Percentiles rank a stretch among this genome's conserved stretches.
These are phyloP conservation scores for Nycticorax nycticorax DNA, from an alignment of 2,113 vertebrate species.

Conservation along the genomic window DNA sequence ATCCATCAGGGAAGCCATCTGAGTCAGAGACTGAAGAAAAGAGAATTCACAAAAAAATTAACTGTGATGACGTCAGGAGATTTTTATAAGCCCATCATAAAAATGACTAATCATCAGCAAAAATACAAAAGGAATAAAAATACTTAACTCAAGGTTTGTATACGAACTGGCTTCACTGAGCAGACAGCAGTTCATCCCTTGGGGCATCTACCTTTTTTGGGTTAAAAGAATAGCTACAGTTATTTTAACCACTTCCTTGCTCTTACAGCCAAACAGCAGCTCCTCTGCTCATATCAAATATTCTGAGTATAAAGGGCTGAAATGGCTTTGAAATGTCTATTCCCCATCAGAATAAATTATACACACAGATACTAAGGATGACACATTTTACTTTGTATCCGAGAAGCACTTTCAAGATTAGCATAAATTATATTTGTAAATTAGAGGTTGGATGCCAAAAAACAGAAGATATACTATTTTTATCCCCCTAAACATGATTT, in stretches of 20 bases:
- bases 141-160: not conserved
- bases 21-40: not conserved
- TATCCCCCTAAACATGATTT: slow-evolving; percentile 65
- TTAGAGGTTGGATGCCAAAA: slow-evolving; percentile 67
- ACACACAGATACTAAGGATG: slow-evolving; percentile 61
- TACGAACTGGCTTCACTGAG: not conserved
- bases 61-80: not conserved
- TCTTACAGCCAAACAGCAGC: not conserved
- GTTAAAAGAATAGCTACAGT: not conserved
- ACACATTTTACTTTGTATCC: slow-evolving; percentile 70
- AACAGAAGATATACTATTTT: slow-evolving; percentile 70
- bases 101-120: not conserved
- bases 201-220: not conserved
- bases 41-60: not conserved
- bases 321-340: slow-evolving; percentile 65
- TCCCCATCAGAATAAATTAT: slow-evolving; percentile 69
- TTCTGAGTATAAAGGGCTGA: slow-evolving; percentile 41
- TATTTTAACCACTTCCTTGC: slow-evolving; percentile 23
- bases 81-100: not conserved
- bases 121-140: not conserved
- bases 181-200: not conserved
- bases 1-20: not conserved
- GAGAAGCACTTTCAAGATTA: slow-evolving; percentile 76
- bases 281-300: not conserved
- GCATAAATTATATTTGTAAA: slow-evolving; percentile 76